These are phyloP conservation scores for Lutjanus erythropterus DNA, from an alignment of 2,113 vertebrate genomes.

Conservation along the genomic window DNA sequence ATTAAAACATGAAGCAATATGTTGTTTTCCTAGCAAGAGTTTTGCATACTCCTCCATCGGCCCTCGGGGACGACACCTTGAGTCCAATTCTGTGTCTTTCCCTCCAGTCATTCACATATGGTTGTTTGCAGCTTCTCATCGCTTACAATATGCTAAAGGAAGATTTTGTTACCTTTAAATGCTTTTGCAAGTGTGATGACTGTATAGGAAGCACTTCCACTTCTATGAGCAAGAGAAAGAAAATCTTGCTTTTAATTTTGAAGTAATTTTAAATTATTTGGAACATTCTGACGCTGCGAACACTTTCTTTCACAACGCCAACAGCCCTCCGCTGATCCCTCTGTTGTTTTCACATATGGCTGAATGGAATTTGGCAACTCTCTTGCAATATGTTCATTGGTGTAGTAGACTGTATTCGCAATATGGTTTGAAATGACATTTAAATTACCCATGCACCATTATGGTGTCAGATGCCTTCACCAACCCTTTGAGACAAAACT, in stretches of 20 bases:
- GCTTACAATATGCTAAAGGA: conserved; percentile 51
- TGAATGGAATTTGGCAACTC: conserved; percentile 27
- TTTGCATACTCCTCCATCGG: conserved; percentile 63
- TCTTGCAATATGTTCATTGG: conserved; percentile 24
- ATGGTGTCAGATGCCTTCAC: conserved; percentile 10
- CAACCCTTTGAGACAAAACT: conserved; percentile 5
- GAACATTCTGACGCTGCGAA: neutral
- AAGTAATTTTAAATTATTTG: neutral
- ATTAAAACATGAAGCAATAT: conserved; percentile 87
- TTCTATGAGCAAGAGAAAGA: neutral
- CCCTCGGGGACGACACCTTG: conserved; percentile 78
- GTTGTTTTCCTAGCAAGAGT: conserved; percentile 80
- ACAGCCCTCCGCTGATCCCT: conserved; percentile 4
- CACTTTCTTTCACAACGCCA: neutral
- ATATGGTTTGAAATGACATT: conserved; percentile 46
- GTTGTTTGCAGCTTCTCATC: conserved; percentile 41
- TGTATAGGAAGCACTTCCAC: neutral
- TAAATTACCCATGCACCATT: conserved; percentile 24
- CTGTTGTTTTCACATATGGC: conserved; percentile 35
- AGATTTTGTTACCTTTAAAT: conserved; percentile 15
- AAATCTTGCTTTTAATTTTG: neutral
- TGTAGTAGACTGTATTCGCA: conserved; percentile 12
- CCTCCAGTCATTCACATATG: conserved; percentile 79
- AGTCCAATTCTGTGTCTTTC: conserved; percentile 68
- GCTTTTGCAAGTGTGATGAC: neutral